Evolutionary conservation across 1,140 invertebrate genomes (phyloP), one percentile per base, ranked within the genome.

Genomic region (Caenorhabditis latens): DNA sequence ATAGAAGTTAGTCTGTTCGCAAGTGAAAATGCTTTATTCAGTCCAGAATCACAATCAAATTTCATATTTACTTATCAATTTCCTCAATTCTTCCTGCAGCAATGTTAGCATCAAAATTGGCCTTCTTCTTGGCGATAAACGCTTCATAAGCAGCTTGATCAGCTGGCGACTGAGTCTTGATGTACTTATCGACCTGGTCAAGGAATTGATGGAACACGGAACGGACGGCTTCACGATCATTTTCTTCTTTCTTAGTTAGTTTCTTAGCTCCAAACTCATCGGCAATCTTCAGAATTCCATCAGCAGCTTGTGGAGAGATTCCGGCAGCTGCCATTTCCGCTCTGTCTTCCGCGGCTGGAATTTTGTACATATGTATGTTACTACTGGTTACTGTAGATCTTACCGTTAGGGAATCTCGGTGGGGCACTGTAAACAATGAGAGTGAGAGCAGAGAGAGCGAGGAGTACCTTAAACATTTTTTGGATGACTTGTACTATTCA

Each of bases 151-250:
- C 61, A 3, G 61, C 24, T 63, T 63, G 21, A 63, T 63, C 61
- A 32, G 21, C 61, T 32, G 21, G 61, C 11, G 61, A 63, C 32
- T 63, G 61, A 63, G 61, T 63, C 61, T 63, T 63, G 21, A 63
- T 63, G 61, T 63, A 63, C 8, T 21, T 14, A 2, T 63, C 61
- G 9, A 32, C 11, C 11, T 32, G 19, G 32, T 19, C 19, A 24
- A 63, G 8, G 61, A 63, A 63, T 32, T 63, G 8, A 40, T 63
- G 61, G 61, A 63, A 63, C 11, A 24, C 24, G 24, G 61, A 8
- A 63, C 61, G 61, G 8, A 8, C 61, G 11, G 24, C 61, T 2
- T 5, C 61, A 40, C 21, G 21, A 40, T 32, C 4, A 9, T 19
- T 58, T 58, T 58, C 61, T 2, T 6, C 55, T 16, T n/a, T 6